Evolutionary conservation across 37 sponge, comb jelly and placozoan species (phyloP), one percentile per base, ranked within the genome.

Genomic region (Tethya wilhelma): DNA sequence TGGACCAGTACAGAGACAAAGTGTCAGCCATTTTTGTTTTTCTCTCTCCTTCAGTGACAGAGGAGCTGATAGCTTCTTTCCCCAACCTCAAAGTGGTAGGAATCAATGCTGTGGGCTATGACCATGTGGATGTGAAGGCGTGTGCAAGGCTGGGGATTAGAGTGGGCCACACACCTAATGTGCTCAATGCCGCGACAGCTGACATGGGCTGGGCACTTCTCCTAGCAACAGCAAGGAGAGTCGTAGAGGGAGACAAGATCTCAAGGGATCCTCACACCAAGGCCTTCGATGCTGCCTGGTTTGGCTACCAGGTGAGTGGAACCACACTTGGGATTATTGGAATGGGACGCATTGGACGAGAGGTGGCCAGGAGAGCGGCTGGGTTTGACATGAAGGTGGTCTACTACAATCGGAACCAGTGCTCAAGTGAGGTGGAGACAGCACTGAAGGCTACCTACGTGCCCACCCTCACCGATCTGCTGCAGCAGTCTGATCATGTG

Each of bases 301-400:
- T 74, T 39, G 91, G 91, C 7, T 29, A 38, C 22, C 85, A 90
- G 42, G 95, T 96, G 32, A 78, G 69, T 38, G 85, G 89, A 17
- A 86, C 63, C 19, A 91, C 89, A 26, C 59, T 90, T 4, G 97
- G 97, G 5, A 87, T 96, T 23, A 75, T 96, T 40, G 97, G 97
- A 39, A 93, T 96, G 97, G 97, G 97, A 38, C 43, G 94, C 31
- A 90, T 96, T 33, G 97, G 97, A 38, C 29, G 31, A 8, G 83
- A 86, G 42, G 58, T 96, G 17, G 97, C 97, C 1, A 77, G 81
- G 45, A 72, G 95, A 72, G 92, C 91, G 0, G 44, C 20, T 19
- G 97, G 91, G 40, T 96, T 96, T 40, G 75, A 84, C 41, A 96
- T 96, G 97, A 77, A 75, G 68, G 65, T 90, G 0, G 60, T 96